These are phyloP conservation scores for Lithophane socia DNA, from an alignment of 2,888 invertebrate genomes.

Conservation along the genomic window DNA sequence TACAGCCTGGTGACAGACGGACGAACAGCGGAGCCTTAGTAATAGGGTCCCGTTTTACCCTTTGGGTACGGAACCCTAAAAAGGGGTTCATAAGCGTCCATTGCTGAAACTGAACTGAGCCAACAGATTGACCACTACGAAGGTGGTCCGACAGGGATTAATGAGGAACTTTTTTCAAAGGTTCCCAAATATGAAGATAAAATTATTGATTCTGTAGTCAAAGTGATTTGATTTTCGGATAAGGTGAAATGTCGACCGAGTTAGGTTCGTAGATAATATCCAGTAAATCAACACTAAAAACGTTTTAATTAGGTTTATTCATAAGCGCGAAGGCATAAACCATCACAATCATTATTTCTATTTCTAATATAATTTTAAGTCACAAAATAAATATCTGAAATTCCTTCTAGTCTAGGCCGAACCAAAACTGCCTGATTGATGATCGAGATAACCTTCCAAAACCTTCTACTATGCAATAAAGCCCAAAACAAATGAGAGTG, in stretches of 20 bases:
- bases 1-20: too few species aligned
- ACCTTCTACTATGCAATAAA: conserved; percentile 29
- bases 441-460: conserved; percentile 44
- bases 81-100: not conserved
- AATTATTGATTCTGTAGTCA: not conserved
- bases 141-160: not conserved
- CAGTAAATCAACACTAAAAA: too few species aligned
- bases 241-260: not conserved
- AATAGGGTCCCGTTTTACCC: too few species aligned
- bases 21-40: too few species aligned
- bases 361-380: not conserved
- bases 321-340: not conserved
- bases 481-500: conserved; percentile 40
- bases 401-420: conserved; percentile 11
- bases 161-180: too few species aligned
- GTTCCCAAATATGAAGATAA: not conserved
- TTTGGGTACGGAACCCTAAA: too few species aligned
- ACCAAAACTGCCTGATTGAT: conserved; percentile 41
- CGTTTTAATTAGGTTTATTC: not conserved
- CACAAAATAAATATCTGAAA: conserved; percentile 6
- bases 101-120: not conserved
- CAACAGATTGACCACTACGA: not conserved
- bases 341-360: not conserved
- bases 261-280: not conserved
- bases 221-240: not conserved